phyloP scores from a whole-genome alignment of 2,888 invertebrate genomes.

The Harmothoe impar region DNA sequence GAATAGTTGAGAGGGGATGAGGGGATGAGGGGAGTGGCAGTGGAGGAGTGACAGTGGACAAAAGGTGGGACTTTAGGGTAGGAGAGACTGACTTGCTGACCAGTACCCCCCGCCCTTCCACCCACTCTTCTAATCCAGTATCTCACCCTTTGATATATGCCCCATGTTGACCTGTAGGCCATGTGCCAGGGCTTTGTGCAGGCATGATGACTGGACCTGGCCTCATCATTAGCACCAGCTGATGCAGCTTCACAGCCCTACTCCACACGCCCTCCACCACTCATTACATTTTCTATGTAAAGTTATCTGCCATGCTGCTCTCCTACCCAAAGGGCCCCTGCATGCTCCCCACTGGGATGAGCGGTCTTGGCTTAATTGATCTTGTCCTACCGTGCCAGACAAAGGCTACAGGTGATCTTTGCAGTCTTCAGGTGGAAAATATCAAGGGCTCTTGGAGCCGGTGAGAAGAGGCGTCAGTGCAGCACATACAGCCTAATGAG shows the following conservation, averaged over 20 bases:
- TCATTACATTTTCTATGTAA: background rate
- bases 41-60: background rate
- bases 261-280: background rate
- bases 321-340: background rate
- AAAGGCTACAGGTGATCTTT: no score
- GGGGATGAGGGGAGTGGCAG: no score
- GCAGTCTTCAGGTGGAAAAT: constrained; percentile 2
- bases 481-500: background rate
- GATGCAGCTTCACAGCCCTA: background rate
- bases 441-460: background rate
- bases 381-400: background rate
- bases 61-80: no score
- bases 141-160: no score
- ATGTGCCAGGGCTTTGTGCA: background rate
- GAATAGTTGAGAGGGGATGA: background rate
- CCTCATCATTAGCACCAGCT: background rate
- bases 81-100: no score
- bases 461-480: background rate
- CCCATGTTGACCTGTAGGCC: background rate
- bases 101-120: no score
- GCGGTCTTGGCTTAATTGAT: background rate
- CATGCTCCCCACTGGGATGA: background rate
- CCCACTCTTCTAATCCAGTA: no score
- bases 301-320: background rate
- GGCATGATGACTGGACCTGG: background rate